Base-by-base conservation (phyloP, 2,113 vertebrate genomes). In the Kobus ellipsiprymnus region DNA sequence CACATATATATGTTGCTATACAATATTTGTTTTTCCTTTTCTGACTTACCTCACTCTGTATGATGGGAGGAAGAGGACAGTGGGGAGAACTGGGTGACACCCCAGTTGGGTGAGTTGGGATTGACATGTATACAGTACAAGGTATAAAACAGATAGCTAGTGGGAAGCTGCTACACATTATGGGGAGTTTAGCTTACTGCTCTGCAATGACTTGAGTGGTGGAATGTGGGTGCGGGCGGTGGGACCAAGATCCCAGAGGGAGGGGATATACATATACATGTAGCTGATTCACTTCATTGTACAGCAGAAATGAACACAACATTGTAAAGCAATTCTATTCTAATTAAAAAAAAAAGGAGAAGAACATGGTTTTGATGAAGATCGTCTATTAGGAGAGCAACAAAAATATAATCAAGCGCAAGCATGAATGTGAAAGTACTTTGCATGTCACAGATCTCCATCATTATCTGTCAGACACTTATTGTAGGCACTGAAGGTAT, bases 151-250 rank as follows among this genome's bases (percentile, higher is more conserved):
- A 77, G 71, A 44, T 14, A 27, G 36, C 71, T 27, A 44, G 23
- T 44, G 36, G 71, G 40, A 27, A 77, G 71, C 23, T 14, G 36
- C 23, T 44, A 77, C 27, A 4, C 40, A 44, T 25, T 77, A 44
- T 44, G 36, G 36, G 23, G 71, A 44, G 36, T 77, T 77, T 13
- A 77, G 71, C 71, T 77, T 27, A 44, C 21, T 27, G 12, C 36
- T 27, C 11, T 14, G 23, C 36, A 40, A 27, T 44, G 36, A 74
- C 71, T 3, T 14, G 71, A 27, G 71, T 0, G 0, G 36, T 7
- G 36, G 71, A 44, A 77, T 44, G 21, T 6, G 19, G 6, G 23
- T 71, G 2, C 10, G 67, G 67, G 19, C 5, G 0, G 23, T 44
- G 71, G 36, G 71, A 14, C 0, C 0, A 23, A 77, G 71, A 77